Percentiles rank a stretch among this genome's conserved stretches.
These are phyloP conservation scores for Galagoides demidoff DNA, from an alignment of 2,797 vertebrate species.

Conservation along the genomic window DNA sequence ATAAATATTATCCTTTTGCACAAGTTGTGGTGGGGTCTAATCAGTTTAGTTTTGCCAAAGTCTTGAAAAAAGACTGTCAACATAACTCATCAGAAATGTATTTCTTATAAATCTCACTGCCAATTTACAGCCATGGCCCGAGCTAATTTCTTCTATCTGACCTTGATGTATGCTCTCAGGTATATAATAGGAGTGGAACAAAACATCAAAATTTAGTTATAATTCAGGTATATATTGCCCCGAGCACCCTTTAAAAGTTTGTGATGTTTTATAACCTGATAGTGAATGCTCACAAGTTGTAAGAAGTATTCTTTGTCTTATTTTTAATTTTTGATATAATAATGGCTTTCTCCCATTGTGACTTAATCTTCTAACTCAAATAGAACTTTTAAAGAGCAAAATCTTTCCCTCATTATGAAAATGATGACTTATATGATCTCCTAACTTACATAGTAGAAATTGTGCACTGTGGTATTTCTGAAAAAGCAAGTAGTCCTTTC, in stretches of 20 bases:
- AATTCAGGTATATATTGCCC: conserved; percentile 12
- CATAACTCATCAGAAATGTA: conserved; percentile 6
- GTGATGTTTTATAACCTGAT: background rate
- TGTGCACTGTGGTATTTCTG: background rate
- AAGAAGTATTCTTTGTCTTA: background rate
- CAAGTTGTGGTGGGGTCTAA: background rate
- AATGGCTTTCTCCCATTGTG: background rate
- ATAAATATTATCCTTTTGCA: background rate
- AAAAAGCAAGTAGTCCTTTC: background rate
- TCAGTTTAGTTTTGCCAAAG: background rate
- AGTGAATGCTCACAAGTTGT: background rate
- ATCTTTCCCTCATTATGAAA: conserved; percentile 10
- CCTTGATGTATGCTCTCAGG: conserved; percentile 27
- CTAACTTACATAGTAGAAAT: background rate
- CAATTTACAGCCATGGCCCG: background rate
- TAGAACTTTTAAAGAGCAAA: conserved; percentile 42
- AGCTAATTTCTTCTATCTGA: background rate
- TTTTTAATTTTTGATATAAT: conserved; percentile 40
- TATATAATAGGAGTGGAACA: background rate
- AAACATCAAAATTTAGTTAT: conserved; percentile 40
- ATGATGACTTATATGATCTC: background rate
- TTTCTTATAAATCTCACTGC: background rate
- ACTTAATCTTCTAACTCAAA: conserved; percentile 40
- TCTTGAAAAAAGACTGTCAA: conserved; percentile 34
- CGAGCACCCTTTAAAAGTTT: background rate